A percentile compares a stretch with the other conserved stretches of the same genome.
These are phyloP conservation scores for Elymnias hypermnestra DNA, from an alignment of 1,140 invertebrate species.

Conservation along the genomic window DNA sequence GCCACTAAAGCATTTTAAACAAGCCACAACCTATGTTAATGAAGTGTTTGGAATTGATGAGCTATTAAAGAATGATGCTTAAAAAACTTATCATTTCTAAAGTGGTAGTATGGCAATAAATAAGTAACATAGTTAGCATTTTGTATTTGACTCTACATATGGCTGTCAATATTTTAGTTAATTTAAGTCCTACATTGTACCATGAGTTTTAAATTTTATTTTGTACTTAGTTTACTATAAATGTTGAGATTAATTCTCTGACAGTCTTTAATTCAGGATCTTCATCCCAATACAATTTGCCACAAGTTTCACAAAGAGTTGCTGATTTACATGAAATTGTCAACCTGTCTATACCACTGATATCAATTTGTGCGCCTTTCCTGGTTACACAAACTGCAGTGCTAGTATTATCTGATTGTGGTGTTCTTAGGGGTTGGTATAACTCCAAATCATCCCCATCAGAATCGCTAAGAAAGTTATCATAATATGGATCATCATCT, in stretches of 20 bases:
- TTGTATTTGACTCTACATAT: no score
- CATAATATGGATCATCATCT: slow-evolving; percentile 38
- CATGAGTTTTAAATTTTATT: no score
- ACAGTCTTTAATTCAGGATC: slow-evolving; percentile 25
- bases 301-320: slow-evolving; percentile 57
- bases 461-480: slow-evolving; percentile 63
- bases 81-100: no score
- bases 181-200: no score
- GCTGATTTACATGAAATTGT: slow-evolving; percentile 33
- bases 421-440: slow-evolving; percentile 14
- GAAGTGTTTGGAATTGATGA: no score
- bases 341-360: slow-evolving; percentile 38
- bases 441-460: slow-evolving; percentile 50
- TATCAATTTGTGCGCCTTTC: slow-evolving; percentile 45
- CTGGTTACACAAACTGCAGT: slow-evolving; percentile 33
- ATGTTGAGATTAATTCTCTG: slow-evolving; percentile 10
- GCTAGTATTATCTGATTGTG: neutral
- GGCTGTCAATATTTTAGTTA: no score
- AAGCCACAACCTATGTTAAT: no score
- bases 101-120: no score
- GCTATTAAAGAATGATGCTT: no score
- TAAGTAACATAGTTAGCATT: no score
- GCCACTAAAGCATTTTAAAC: no score
- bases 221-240: no score
- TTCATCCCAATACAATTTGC: slow-evolving; percentile 57